Evolutionary conservation across 1,140 invertebrate species (phyloP).

Genomic region (Protaetia brevitarsis): DNA sequence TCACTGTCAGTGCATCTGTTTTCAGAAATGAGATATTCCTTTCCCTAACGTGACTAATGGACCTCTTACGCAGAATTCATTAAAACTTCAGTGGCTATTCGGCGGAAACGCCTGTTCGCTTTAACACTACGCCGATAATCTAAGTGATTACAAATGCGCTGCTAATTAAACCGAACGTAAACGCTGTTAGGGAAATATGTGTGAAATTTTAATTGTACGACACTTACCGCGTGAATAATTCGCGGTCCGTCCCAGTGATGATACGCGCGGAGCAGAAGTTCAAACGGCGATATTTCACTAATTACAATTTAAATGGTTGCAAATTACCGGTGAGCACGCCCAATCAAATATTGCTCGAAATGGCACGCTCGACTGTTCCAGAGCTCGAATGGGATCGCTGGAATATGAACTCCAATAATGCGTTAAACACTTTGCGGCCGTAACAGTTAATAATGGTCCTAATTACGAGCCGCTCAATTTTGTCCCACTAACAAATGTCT

Average conservation of each 20-base stretch:
- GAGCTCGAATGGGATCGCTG: background rate
- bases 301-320: slow-evolving; percentile 24
- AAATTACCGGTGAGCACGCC: background rate
- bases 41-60: background rate
- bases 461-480: slow-evolving; percentile 18
- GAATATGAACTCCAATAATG: slow-evolving; percentile 4
- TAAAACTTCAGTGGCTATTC: background rate
- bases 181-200: slow-evolving; percentile 3
- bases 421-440: slow-evolving; percentile 8
- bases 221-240: background rate
- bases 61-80: background rate
- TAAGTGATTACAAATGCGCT: slow-evolving; percentile 8
- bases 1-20: no score
- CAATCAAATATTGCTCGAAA: background rate
- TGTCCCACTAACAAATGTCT: slow-evolving; percentile 19
- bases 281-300: slow-evolving; percentile 17
- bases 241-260: background rate
- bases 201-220: slow-evolving; percentile 6
- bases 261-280: background rate
- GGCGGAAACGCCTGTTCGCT: background rate
- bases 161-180: background rate
- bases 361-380: background rate
- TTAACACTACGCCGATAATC: background rate
- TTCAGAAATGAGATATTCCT: no score
- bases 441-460: slow-evolving; percentile 15